Evolutionary conservation across 2,113 vertebrate species (phyloP).

Genomic region (Pelusios castaneus): DNA sequence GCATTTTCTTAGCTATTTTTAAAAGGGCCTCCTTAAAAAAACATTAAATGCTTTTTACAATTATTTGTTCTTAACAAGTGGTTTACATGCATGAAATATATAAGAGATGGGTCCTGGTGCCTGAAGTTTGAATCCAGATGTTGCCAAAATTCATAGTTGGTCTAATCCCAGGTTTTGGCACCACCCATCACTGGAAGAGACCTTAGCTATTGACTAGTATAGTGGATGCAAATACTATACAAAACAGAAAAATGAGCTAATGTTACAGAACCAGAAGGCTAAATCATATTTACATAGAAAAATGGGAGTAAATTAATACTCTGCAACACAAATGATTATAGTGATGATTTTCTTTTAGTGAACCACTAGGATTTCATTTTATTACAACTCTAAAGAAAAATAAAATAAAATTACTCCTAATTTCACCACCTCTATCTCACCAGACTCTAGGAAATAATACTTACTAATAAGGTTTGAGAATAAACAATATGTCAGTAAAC

Average conservation of each 20-base stretch:
- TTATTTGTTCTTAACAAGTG: neutral
- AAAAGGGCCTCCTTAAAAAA: neutral
- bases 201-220: neutral
- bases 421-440: neutral
- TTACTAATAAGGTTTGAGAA: neutral
- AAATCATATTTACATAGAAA: neutral
- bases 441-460: neutral
- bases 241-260: neutral
- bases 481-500: neutral
- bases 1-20: neutral
- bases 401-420: neutral
- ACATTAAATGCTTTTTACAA: neutral
- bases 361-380: neutral
- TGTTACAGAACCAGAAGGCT: neutral
- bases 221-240: neutral
- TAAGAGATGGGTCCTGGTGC: neutral
- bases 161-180: neutral
- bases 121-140: neutral
- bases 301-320: neutral
- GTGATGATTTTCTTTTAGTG: neutral
- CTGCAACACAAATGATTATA: neutral
- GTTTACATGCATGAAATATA: neutral
- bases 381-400: neutral
- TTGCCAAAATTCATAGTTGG: neutral
- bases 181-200: neutral